Evolutionary conservation across 2,113 vertebrate genomes (phyloP).

Genomic region (Malurus cyaneus): DNA sequence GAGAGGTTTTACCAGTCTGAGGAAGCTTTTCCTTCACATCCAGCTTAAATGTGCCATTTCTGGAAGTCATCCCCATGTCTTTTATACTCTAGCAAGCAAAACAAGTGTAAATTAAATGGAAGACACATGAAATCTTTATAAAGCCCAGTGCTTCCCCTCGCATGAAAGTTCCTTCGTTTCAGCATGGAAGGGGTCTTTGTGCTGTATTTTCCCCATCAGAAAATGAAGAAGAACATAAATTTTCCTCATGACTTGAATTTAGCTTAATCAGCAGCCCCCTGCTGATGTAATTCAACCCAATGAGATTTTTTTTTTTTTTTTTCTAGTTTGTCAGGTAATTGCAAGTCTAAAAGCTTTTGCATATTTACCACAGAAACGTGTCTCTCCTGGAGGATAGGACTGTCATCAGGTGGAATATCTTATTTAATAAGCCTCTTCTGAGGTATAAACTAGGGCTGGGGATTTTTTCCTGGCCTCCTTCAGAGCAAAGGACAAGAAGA

Average conservation of each 20-base stretch:
- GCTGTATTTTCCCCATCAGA: slow-evolving; percentile 7
- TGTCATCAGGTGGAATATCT: slow-evolving; percentile 22
- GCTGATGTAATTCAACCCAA: slow-evolving; percentile 42
- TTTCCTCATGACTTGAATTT: slow-evolving; percentile 55
- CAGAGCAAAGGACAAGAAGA: slow-evolving; percentile 51
- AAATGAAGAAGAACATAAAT: slow-evolving; percentile 51
- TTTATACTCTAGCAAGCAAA: slow-evolving; percentile 48
- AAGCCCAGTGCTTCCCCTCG: not conserved
- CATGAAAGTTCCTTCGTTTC: not conserved
- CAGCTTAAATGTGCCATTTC: slow-evolving; percentile 45
- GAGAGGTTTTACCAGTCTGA: slow-evolving; percentile 6
- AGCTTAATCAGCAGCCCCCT: slow-evolving; percentile 53
- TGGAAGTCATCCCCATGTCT: slow-evolving; percentile 33
- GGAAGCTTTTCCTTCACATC: not conserved
- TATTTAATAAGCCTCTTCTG: slow-evolving; percentile 41
- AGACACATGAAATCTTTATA: slow-evolving; percentile 50
- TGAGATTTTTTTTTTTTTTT: not conserved
- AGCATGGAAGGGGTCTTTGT: not conserved
- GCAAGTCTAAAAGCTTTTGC: slow-evolving; percentile 30
- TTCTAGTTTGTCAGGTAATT: slow-evolving; percentile 5
- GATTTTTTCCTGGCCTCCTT: slow-evolving; percentile 24
- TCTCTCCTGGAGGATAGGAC: slow-evolving; percentile 21
- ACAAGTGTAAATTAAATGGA: slow-evolving; percentile 49
- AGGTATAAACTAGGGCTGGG: not conserved
- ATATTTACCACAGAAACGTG: slow-evolving; percentile 24